These are phyloP conservation scores for Hyles euphorbiae DNA, from an alignment of 1,140 invertebrate species.

Conservation along the genomic window DNA sequence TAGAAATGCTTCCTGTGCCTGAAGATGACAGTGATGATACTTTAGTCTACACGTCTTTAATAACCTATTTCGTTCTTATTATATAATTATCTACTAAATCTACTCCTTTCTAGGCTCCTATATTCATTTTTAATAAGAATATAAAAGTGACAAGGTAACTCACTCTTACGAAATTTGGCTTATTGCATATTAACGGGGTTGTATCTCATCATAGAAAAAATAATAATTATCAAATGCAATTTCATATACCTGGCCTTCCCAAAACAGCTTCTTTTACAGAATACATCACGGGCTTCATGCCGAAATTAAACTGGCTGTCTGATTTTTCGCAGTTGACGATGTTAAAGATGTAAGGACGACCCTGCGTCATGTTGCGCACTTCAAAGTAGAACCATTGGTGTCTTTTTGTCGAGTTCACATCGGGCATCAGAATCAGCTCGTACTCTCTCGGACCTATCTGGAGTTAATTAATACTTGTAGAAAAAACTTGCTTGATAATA, in stretches of 20 bases:
- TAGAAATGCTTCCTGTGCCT: too few species aligned
- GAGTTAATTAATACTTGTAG: conserved; percentile 24
- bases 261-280: conserved; percentile 84
- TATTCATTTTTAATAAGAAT: too few species aligned
- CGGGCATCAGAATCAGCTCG: conserved; percentile 90
- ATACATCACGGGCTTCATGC: conserved; percentile 95
- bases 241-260: conserved; percentile 74
- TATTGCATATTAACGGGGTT: too few species aligned
- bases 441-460: conserved; percentile 87
- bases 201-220: too few species aligned
- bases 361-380: conserved; percentile 87
- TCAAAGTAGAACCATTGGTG: conserved; percentile 97
- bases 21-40: too few species aligned
- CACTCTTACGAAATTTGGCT: too few species aligned
- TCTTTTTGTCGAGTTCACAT: conserved; percentile 87
- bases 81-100: too few species aligned
- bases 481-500: background rate
- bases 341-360: conserved; percentile 88
- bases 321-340: conserved; percentile 94
- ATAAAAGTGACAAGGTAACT: too few species aligned
- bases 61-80: too few species aligned
- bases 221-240: background rate
- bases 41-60: too few species aligned
- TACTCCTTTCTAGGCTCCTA: too few species aligned
- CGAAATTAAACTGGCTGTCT: conserved; percentile 93